Conservation (phyloP, 1,140 invertebrate species). For the Magallana ariakensis region DNA sequence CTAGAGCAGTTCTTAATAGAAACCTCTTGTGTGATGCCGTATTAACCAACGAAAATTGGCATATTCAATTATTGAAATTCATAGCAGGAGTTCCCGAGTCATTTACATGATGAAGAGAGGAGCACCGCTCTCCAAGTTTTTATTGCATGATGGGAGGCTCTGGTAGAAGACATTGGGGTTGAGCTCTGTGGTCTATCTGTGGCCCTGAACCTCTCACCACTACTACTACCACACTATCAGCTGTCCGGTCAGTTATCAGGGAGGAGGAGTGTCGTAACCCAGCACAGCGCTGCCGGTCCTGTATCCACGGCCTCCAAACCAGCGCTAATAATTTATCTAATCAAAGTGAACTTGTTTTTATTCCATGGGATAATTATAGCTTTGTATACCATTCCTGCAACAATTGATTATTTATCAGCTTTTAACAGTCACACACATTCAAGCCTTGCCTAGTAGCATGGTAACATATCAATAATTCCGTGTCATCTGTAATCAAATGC, state of each 20-base stretch:
- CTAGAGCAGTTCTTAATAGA: slow-evolving; percentile 7
- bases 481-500: slow-evolving; percentile 12
- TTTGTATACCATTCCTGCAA: slow-evolving; percentile 27
- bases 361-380: slow-evolving; percentile 18
- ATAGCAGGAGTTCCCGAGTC: slow-evolving; percentile 18
- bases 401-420: slow-evolving; percentile 31
- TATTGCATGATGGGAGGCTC: slow-evolving; percentile 18
- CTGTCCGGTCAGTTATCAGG: background rate
- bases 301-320: background rate
- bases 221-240: background rate
- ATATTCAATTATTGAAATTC: slow-evolving; percentile 36
- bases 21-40: slow-evolving; percentile 18
- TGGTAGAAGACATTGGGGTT: background rate
- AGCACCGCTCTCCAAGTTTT: background rate
- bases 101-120: background rate
- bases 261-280: background rate
- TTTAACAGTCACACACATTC: slow-evolving; percentile 3
- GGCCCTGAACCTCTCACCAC: background rate
- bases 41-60: slow-evolving; percentile 27
- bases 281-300: background rate
- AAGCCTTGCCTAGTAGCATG: background rate
- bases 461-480: slow-evolving; percentile 26
- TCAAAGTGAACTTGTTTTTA: slow-evolving; percentile 36
- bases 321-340: slow-evolving; percentile 12
- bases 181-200: background rate